Evolutionary conservation across 1,140 invertebrate species (phyloP).

Genomic region (Spodoptera frugiperda): DNA sequence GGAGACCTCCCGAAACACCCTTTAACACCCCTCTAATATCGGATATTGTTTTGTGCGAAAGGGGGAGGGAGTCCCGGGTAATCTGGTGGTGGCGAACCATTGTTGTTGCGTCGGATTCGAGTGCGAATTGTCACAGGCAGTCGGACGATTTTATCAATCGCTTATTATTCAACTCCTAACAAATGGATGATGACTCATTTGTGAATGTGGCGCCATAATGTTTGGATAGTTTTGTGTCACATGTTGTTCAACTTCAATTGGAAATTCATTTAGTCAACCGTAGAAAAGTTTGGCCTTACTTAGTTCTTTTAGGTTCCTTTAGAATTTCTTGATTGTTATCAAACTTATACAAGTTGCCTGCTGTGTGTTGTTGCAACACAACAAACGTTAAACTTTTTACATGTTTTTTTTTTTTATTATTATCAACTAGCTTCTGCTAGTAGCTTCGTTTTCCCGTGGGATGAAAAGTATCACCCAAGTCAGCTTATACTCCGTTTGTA

Average conservation of each 20-base stretch:
- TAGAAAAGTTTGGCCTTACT: too few relatives aligned
- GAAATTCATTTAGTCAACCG: not conserved
- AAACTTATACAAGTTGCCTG: too few relatives aligned
- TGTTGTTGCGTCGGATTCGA: slow-evolving; percentile 75
- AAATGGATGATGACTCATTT: slow-evolving; percentile 69
- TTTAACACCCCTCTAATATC: slow-evolving; percentile 50
- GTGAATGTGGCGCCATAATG: slow-evolving; percentile 40
- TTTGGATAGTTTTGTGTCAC: slow-evolving; percentile 22
- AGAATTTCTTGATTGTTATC: too few relatives aligned
- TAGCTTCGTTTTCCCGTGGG: too few relatives aligned
- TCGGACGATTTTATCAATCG: slow-evolving; percentile 76
- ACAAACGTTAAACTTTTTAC: too few relatives aligned
- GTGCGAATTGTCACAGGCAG: slow-evolving; percentile 79
- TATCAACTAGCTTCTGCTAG: too few relatives aligned
- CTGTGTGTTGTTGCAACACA: too few relatives aligned
- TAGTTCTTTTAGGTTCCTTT: too few relatives aligned
- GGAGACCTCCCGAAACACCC: slow-evolving; percentile 59
- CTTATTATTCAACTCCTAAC: slow-evolving; percentile 73
- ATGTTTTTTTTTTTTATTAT: too few relatives aligned
- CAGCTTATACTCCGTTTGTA: too few relatives aligned
- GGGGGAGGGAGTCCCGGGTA: slow-evolving; percentile 60
- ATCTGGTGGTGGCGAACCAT: slow-evolving; percentile 63
- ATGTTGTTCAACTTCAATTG: not conserved
- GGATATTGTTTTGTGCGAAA: slow-evolving; percentile 39
- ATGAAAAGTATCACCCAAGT: too few relatives aligned